These are phyloP conservation scores for Spermophilus dauricus DNA, from an alignment of 2,113 vertebrate species.

Conservation along the genomic window DNA sequence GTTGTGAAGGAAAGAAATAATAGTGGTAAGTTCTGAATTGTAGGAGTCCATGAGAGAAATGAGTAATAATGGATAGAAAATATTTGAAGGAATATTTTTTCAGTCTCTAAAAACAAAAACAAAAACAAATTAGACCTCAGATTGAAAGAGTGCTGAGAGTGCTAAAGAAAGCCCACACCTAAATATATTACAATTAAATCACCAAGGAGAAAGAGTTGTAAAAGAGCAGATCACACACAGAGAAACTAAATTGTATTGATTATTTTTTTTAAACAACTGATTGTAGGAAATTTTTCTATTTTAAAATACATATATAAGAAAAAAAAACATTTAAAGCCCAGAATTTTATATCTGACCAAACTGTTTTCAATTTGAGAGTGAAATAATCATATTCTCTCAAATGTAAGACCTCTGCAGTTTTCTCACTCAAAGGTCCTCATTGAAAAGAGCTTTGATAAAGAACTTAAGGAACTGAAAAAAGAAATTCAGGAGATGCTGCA, in stretches of 20 bases:
- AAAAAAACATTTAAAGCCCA: not conserved
- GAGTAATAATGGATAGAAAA: not conserved
- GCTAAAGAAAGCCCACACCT: not conserved
- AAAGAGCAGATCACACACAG: not conserved
- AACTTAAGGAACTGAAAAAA: not conserved
- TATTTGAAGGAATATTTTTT: not conserved
- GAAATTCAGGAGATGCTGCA: not conserved
- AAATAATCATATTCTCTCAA: not conserved
- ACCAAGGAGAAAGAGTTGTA: not conserved
- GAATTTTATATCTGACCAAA: conserved; percentile 2
- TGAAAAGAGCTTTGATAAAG: not conserved
- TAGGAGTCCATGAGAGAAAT: not conserved
- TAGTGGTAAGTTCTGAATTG: not conserved
- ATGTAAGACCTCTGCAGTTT: not conserved
- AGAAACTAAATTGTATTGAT: not conserved
- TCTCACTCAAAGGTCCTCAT: not conserved
- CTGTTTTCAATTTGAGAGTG: not conserved
- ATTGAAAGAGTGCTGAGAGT: not conserved
- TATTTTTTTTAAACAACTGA: not conserved
- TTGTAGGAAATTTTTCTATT: not conserved
- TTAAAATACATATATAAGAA: not conserved
- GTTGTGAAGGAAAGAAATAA: not conserved
- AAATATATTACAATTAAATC: not conserved
- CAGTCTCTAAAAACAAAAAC: conserved; percentile 10
- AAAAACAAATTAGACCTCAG: not conserved